Base-by-base conservation (phyloP, 1,140 invertebrate genomes). In the Diachasmimorpha longicaudata region DNA sequence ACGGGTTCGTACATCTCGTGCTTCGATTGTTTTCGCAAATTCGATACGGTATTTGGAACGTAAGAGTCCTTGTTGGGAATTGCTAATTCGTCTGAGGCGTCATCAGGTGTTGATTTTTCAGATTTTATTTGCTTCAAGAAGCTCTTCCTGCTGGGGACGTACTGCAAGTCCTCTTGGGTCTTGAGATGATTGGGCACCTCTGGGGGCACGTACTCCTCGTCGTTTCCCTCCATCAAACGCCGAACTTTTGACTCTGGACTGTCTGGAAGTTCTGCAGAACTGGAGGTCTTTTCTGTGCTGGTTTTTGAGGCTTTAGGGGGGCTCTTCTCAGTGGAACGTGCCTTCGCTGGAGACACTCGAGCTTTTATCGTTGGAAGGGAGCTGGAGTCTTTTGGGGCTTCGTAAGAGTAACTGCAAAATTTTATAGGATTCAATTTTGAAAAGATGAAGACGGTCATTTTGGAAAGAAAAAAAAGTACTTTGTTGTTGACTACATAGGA, bases 141-240 rank as follows among this genome's bases (percentile, higher is more conserved):
- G 44, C 83, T 85, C 67, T 85, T 85, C 11, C 77, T 79, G 21
- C 83, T 84, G 5, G 83, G 83, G 37, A 84, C 72, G 55, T 85
- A 85, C 1, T 83, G 80, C 4, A 84, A 68, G 42, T 79, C 58
- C 0, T 63, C 5, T 37, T 74, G 79, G 9, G 67, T 31, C 58
- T 70, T 78, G 25, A 77, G 78, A 13, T 46, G 11, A 13, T 72
- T 73, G 2, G 79, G 77, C 4, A 78, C 48, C 13, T 82, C 77
- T 46, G 82, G 58, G 11, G 78, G 83, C 0, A 84, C 80, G 19
- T 85, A 85, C 25, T 85, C 83, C 16, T 85, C 84, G 42, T 83
- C 77, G 9, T 31, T 31, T 19, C 46, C 70, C 48, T 77, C 78
- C 36, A 58, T 71, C 31, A 72, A 72, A 39, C 73, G 13, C 21